Evolutionary conservation across 2,888 invertebrate genomes (phyloP).

Genomic region (Thymelicus lineola): DNA sequence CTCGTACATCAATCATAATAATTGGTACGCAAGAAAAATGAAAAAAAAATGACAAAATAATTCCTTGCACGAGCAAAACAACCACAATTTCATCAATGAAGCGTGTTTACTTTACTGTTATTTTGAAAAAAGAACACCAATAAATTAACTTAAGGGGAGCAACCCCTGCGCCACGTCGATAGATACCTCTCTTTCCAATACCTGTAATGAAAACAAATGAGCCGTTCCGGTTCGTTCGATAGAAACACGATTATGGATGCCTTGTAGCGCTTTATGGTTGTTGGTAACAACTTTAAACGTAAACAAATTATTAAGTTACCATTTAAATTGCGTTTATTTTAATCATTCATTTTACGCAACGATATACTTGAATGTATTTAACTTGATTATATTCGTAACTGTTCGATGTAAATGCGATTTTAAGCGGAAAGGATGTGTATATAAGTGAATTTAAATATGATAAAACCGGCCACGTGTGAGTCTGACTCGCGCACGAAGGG

Average conservation of each 20-base stretch:
- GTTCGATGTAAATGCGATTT: no score
- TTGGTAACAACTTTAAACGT: background rate
- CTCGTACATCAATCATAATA: no score
- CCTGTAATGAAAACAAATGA: constrained; percentile 48
- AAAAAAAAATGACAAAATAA: background rate
- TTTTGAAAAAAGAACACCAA: constrained; percentile 53
- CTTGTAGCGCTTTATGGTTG: background rate
- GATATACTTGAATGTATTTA: no score
- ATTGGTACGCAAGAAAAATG: background rate
- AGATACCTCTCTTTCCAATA: no score
- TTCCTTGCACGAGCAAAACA: background rate
- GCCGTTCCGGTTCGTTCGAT: constrained; percentile 58
- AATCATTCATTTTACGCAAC: no score
- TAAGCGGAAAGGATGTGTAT: no score
- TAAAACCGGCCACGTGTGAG: no score
- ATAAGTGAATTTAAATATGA: no score
- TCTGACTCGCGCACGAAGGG: no score
- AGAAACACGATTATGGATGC: constrained; percentile 14
- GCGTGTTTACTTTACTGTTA: constrained; percentile 26
- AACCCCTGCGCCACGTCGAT: constrained; percentile 42
- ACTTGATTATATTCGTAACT: no score
- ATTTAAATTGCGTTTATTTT: no score
- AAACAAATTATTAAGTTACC: background rate
- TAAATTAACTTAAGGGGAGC: constrained; percentile 55
- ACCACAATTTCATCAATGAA: constrained; percentile 3